These are phyloP conservation scores for Alloplasta piceator DNA, from an alignment of 2,888 invertebrate genomes.

Conservation along the genomic window DNA sequence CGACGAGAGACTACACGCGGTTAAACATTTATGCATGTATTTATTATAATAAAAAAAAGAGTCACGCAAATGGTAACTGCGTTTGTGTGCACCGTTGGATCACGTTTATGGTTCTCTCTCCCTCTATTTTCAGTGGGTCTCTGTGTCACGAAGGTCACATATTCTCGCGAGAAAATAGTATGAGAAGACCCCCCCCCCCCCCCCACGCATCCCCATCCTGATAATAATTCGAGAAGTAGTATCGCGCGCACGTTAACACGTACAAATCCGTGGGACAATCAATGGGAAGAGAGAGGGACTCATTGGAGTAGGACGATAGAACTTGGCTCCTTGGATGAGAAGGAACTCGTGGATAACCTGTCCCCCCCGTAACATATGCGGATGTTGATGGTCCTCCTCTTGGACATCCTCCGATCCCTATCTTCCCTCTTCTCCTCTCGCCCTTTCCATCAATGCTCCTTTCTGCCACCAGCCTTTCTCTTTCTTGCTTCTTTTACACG, in stretches of 20 bases:
- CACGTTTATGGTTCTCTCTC: slow-evolving; percentile 28
- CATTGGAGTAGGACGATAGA: slow-evolving; percentile 42
- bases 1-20: slow-evolving; percentile 33
- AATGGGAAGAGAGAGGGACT: slow-evolving; percentile 29
- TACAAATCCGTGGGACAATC: background rate
- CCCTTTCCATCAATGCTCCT: slow-evolving; percentile 46
- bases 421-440: slow-evolving; percentile 10
- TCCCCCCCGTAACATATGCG: slow-evolving; percentile 51
- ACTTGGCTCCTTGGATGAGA: slow-evolving; percentile 37
- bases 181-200: slow-evolving; percentile 48
- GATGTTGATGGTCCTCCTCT: slow-evolving; percentile 58
- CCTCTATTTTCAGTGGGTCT: slow-evolving; percentile 79
- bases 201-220: slow-evolving; percentile 39
- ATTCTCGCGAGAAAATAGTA: slow-evolving; percentile 66
- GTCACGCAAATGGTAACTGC: slow-evolving; percentile 19
- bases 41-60: slow-evolving; percentile 30
- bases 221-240: slow-evolving; percentile 33
- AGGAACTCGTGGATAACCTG: slow-evolving; percentile 51
- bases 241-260: background rate
- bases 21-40: slow-evolving; percentile 14
- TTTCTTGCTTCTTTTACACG: slow-evolving; percentile 31
- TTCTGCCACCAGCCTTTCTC: slow-evolving; percentile 38
- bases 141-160: slow-evolving; percentile 83
- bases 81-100: slow-evolving; percentile 51
- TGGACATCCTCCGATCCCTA: slow-evolving; percentile 19